Base-by-base conservation (phyloP, 1,140 invertebrate species). In the Orchesella cincta region DNA sequence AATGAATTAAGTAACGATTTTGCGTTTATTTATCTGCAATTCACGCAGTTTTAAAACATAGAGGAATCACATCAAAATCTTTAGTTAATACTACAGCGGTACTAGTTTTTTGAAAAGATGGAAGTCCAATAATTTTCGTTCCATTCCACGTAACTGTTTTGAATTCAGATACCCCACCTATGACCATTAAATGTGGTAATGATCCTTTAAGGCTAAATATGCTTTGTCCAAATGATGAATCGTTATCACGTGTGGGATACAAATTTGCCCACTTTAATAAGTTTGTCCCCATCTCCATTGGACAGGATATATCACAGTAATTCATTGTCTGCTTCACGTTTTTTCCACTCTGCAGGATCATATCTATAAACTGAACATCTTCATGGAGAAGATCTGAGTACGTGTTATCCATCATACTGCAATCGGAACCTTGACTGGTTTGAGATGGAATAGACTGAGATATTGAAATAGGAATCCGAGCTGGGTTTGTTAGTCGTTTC, bases 221-320 rank as follows among this genome's bases (percentile, higher is more conserved):
- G 23, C 79, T 77, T 8, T 80, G 57, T 1, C 31, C 33, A 26
- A 73, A 34, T n/a, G 74, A 78, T n/a, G 77, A 75, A 51, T 80
- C 39, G 0, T 78, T 82, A 54, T 82, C 81, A 46, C 79, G 76
- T 28, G 76, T 39, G 16, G 81, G 81, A 34, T 77, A 79, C 1
- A 82, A 18, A 71, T 82, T 79, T 35, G 73, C 79, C 81, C 81
- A 82, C 39, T 80, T 33, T 16, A 82, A 33, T 23, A 82, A 36
- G 33, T 67, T 75, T 64, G 72, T 26, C 14, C 57, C 51, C 81
- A 82, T 82, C 57, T 80, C 77, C 16, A 80, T 16, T 0, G 76
- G 77, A 74, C 35, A 76, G 8, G 54, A 54, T 2, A 79, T 67
- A 54, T 73, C 34, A 54, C 75, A 82, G 71, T 78, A 77, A 23